phyloP scores from a whole-genome alignment of 2,797 vertebrate genomes.

The Lerista edwardsae region DNA sequence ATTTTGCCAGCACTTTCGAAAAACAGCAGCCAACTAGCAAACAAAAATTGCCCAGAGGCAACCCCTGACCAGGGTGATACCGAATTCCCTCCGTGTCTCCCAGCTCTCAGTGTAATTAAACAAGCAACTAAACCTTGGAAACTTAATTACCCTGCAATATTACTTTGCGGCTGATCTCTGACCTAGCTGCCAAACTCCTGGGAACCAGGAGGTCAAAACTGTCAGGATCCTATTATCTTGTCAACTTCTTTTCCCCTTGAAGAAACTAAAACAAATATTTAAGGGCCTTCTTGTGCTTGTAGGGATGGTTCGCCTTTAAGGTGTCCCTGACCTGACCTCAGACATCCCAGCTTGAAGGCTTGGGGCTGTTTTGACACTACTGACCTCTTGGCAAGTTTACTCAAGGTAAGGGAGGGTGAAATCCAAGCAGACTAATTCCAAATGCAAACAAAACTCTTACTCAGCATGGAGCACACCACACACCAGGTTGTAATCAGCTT shows the following conservation, averaged over 20 bases:
- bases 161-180: background rate
- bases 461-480: constrained; percentile 46
- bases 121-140: background rate
- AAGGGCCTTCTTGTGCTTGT: background rate
- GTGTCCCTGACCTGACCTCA: background rate
- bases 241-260: background rate
- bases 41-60: background rate
- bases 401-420: background rate
- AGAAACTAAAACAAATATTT: constrained; percentile 11
- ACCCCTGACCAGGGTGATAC: background rate
- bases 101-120: background rate
- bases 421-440: constrained; percentile 38
- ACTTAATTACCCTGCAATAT: background rate
- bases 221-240: constrained; percentile 16
- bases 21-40: background rate
- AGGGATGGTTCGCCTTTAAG: background rate
- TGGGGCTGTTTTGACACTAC: background rate
- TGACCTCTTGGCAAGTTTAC: constrained; percentile 18
- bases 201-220: background rate
- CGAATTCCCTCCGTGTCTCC: background rate
- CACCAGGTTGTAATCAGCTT: constrained; percentile 48
- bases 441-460: constrained; percentile 48
- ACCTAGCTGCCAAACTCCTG: background rate
- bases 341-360: background rate
- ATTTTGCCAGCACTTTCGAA: background rate